Base-by-base conservation (phyloP, 2,113 vertebrate species). In the Psilopsiagon aurifrons region DNA sequence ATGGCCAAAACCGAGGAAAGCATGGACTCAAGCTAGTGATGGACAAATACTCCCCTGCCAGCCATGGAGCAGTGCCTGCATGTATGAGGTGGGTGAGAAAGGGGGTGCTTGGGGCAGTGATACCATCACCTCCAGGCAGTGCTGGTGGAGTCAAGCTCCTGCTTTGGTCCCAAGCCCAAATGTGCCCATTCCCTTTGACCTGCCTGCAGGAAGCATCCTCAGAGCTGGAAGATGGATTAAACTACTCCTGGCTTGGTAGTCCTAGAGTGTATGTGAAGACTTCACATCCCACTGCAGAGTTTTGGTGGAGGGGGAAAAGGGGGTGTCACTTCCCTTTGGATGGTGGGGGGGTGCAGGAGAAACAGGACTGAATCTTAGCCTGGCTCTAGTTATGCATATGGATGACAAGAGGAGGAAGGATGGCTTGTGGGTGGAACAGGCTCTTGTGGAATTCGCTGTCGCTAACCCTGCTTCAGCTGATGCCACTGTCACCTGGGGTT, bases 11-110 rank as follows among this genome's bases (percentile, higher is more conserved):
- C 23, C 35, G 47, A 71, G 35, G 62, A 55, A 54, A 83, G 44
- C 22, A 17, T 1, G 7, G 52, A 17, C 33, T 18, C 3, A 3
- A 73, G 47, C 11, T 31, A 70, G 37, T 0, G 0, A 44, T 2
- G 3, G 62, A 35, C 18, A 69, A 41, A 47, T n/a, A 29, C 29
- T 5, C 10, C 13, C 33, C 3, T 80, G 14, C 37, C 79, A 47
- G 67, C 20, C 59, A 0, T 1, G n/a, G n/a, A 57, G 14, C 54
- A 76, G 68, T 0, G 0, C 17, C 44, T 52, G 9, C 27, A 16
- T 1, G 27, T 8, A 60, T 29, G 59, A 6, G 28, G 28, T 27
- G 19, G 39, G n/a, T 37, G 83, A 39, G 37, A 79, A 29, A 11
- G 2, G 6, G 43, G 7, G 1, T 35, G 18, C 85, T 20, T 74